These are phyloP conservation scores for Drosophila niveifrons DNA, from an alignment of 2,888 invertebrate genomes.

Conservation along the genomic window DNA sequence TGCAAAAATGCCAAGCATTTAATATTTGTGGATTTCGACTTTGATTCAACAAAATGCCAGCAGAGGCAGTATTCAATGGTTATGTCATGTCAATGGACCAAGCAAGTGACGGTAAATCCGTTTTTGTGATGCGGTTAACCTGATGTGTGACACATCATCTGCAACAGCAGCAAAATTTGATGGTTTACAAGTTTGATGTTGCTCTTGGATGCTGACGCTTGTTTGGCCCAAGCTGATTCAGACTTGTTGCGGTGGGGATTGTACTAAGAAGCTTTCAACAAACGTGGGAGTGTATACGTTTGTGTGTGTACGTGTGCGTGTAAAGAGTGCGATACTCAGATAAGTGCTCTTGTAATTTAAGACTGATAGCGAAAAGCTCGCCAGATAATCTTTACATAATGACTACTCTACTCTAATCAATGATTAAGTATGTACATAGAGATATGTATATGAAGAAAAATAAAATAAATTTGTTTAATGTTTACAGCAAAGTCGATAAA, in stretches of 20 bases:
- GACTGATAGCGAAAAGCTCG: conserved; percentile 16
- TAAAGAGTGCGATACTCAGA: not conserved
- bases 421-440: conserved; percentile 29
- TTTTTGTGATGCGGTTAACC: conserved; percentile 48
- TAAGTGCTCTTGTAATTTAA: conserved; percentile 22
- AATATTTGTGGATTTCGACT: conserved; percentile 16
- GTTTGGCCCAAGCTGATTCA: conserved; percentile 38
- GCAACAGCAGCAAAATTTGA: conserved; percentile 22
- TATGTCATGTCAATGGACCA: conserved; percentile 60
- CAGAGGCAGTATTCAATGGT: conserved; percentile 12
- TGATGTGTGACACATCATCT: conserved; percentile 52
- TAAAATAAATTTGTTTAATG: not conserved
- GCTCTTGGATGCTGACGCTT: conserved; percentile 17
- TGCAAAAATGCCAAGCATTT: not conserved
- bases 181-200: conserved; percentile 23
- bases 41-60: conserved; percentile 15
- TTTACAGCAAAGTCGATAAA: conserved; percentile 23
- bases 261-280: conserved; percentile 39
- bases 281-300: not conserved
- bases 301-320: not conserved
- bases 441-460: not conserved
- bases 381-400: conserved; percentile 10
- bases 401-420: conserved; percentile 11
- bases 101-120: conserved; percentile 46
- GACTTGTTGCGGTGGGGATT: conserved; percentile 25